These are phyloP conservation scores for Aspidiotus rigidus DNA, from an alignment of 2,888 invertebrate genomes.

Conservation along the genomic window DNA sequence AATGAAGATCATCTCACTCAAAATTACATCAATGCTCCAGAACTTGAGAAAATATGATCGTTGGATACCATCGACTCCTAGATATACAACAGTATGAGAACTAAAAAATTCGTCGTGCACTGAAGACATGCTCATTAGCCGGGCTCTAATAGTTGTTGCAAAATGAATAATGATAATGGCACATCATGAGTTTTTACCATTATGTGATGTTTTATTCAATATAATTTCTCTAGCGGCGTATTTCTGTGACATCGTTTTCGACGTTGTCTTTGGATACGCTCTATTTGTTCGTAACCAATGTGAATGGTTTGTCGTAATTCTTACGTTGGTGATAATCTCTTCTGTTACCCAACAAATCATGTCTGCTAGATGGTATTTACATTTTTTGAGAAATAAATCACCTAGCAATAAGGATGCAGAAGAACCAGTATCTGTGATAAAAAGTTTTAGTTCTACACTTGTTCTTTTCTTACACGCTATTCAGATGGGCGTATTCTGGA, in stretches of 20 bases:
- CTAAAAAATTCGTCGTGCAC: too few relatives aligned
- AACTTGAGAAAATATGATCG: too few relatives aligned
- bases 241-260: slow-evolving; percentile 84
- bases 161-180: slow-evolving; percentile 35
- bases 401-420: slow-evolving; percentile 15
- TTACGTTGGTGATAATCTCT: slow-evolving; percentile 62
- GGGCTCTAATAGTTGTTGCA: slow-evolving; percentile 9
- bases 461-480: slow-evolving; percentile 51
- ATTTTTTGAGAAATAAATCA: slow-evolving; percentile 39
- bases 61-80: too few relatives aligned
- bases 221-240: slow-evolving; percentile 81
- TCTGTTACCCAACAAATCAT: slow-evolving; percentile 63
- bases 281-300: slow-evolving; percentile 59
- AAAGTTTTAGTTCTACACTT: slow-evolving; percentile 36
- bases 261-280: slow-evolving; percentile 75
- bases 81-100: too few relatives aligned
- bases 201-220: slow-evolving; percentile 85
- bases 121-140: too few relatives aligned
- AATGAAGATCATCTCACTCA: too few relatives aligned
- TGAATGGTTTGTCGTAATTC: slow-evolving; percentile 57
- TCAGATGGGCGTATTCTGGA: slow-evolving; percentile 64
- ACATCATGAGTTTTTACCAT: slow-evolving; percentile 65
- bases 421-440: slow-evolving; percentile 27
- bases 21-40: too few relatives aligned
- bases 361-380: slow-evolving; percentile 65